Percentiles rank a stretch among this genome's conserved stretches.
Conservation (phyloP, 2,888 invertebrate genomes). For the Andrena haemorrhoa region DNA sequence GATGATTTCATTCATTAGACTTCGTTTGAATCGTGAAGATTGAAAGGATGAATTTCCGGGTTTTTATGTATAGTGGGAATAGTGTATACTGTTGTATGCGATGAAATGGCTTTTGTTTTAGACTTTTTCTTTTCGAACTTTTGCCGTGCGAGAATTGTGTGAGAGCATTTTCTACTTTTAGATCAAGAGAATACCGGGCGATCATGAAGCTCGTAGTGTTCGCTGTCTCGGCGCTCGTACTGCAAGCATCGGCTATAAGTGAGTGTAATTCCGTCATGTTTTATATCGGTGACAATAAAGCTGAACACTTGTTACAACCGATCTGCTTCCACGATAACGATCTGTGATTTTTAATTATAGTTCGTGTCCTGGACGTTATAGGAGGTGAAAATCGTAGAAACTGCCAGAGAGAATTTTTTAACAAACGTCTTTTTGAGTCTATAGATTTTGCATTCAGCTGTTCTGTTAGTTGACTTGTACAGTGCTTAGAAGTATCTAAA, state of each 20-base stretch:
- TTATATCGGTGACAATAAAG: slow-evolving; percentile 42
- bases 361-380: slow-evolving; percentile 75
- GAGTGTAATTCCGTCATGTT: slow-evolving; percentile 69
- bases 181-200: slow-evolving; percentile 43
- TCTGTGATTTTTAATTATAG: slow-evolving; percentile 75
- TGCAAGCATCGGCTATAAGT: slow-evolving; percentile 80
- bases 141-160: background rate
- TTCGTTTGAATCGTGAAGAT: slow-evolving; percentile 34
- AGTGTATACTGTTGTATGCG: background rate
- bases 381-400: slow-evolving; percentile 74
- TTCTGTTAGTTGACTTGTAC: slow-evolving; percentile 8
- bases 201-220: slow-evolving; percentile 78
- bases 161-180: slow-evolving; percentile 29
- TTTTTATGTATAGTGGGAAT: background rate
- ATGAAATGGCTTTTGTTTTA: background rate
- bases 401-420: slow-evolving; percentile 43
- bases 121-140: background rate
- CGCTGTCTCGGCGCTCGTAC: slow-evolving; percentile 74
- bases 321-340: slow-evolving; percentile 48
- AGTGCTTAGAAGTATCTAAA: slow-evolving; percentile 8
- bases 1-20: slow-evolving; percentile 30
- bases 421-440: background rate
- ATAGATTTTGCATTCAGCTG: slow-evolving; percentile 44
- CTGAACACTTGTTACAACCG: slow-evolving; percentile 12
- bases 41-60: slow-evolving; percentile 34